Base-by-base conservation (phyloP, 2,888 invertebrate species). In the Ochropleura leucogaster region DNA sequence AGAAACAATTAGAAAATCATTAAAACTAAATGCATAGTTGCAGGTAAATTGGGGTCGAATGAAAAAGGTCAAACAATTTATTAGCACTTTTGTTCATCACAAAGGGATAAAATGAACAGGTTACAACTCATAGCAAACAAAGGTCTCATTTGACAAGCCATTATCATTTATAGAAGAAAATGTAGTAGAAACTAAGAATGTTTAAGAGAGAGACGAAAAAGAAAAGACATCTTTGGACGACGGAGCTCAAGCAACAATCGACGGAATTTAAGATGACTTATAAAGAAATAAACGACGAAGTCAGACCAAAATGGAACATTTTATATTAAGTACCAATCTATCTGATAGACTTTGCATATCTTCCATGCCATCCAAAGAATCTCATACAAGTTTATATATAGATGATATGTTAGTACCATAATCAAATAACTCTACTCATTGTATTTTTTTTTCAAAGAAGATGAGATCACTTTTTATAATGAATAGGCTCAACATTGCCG, bases 401-500 rank as follows among this genome's bases (percentile, higher is more conserved):
- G 30, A 55, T 60, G 53, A 64, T 53, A 49, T 46, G 62, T 63
- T 51, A n/a, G 42, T 20, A 75, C 5, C 10, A 76, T 18, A 55
- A 81, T 30, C 14, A 49, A 46, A 47, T 79, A 20, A 70, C 42
- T 51, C 40, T 40, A 70, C 42, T 51, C 40, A 46, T 76, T 76
- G 53, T 69, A 42, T 30, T 70, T 81, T 46, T 42, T 30, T 60
- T 30, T 46, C 10, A 30, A 83, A 64, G 30, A 65, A 65, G 46
- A 69, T 51, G 63, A 79, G 44, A 62, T 80, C 65, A 65, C 18
- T 63, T 80, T 47, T 30, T 16, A 46, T 65, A 64, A 68, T 16
- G 49, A 79, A 75, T 75, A 73, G 73, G 64, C 75, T 65, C 66
- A 68, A 72, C 8, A 68, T 74, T 66, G 74, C 84, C 82, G 71